Conservation (phyloP, 2,888 invertebrate genomes). For the Andrena camellia region DNA sequence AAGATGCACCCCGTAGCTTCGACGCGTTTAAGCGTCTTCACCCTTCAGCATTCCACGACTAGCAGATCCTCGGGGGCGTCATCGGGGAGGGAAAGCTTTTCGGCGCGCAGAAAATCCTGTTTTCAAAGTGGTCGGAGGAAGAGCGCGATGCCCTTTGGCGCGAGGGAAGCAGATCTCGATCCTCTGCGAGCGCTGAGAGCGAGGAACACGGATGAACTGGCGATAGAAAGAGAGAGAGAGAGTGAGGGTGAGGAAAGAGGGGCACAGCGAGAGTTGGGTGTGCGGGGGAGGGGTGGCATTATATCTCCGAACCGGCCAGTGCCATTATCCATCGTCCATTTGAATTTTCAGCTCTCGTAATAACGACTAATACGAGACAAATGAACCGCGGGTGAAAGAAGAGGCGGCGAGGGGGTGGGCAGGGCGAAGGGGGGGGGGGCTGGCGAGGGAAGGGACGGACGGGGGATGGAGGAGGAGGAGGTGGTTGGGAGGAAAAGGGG, state of each 20-base stretch:
- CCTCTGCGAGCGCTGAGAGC: background rate
- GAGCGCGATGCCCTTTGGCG: background rate
- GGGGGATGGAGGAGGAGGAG: conserved; percentile 51
- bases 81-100: background rate
- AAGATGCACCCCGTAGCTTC: conserved; percentile 2
- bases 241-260: background rate
- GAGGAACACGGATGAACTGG: background rate
- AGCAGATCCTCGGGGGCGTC: background rate
- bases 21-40: conserved; percentile 12
- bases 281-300: conserved; percentile 46
- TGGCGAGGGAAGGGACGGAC: conserved; percentile 46
- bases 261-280: background rate
- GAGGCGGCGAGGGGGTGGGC: conserved; percentile 13
- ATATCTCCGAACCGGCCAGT: conserved; percentile 70
- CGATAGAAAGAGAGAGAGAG: too few species aligned
- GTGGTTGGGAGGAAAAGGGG: conserved; percentile 58
- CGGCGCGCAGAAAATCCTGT: background rate
- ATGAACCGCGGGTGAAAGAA: conserved; percentile 75
- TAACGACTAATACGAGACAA: conserved; percentile 82
- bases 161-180: conserved; percentile 11
- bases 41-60: conserved; percentile 22
- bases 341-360: conserved; percentile 78
- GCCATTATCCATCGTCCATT: conserved; percentile 76
- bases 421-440: conserved; percentile 40
- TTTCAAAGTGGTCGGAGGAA: conserved; percentile 12